These are phyloP conservation scores for Anoura caudifer DNA, from an alignment of 2,113 vertebrate species.

Conservation along the genomic window DNA sequence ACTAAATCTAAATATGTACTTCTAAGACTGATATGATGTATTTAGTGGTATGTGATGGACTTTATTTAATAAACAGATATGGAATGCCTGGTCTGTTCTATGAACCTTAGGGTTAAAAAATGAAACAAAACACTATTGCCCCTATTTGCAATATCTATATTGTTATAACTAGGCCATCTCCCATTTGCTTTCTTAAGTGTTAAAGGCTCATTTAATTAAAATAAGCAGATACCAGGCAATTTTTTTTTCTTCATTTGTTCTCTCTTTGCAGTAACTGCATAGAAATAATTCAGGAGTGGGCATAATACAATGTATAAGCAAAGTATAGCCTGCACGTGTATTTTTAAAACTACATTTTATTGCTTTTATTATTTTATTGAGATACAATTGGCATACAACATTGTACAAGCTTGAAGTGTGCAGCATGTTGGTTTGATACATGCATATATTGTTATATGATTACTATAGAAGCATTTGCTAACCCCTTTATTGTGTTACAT, in stretches of 20 bases:
- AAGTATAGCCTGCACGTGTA: rapidly evolving
- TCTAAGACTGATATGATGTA: not conserved
- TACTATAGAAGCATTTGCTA: not conserved
- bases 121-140: not conserved
- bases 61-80: not conserved
- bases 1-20: not conserved
- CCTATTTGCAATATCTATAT: not conserved
- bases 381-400: not conserved
- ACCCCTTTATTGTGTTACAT: not conserved
- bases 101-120: not conserved
- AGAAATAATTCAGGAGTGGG: not conserved
- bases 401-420: not conserved
- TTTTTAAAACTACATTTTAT: not conserved
- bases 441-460: not conserved
- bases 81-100: not conserved
- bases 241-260: not conserved
- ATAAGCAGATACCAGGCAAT: not conserved
- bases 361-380: not conserved
- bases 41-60: not conserved
- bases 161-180: not conserved
- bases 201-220: slow-evolving; percentile 12
- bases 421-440: not conserved
- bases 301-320: not conserved
- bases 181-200: not conserved
- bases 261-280: not conserved